phyloP scores from a whole-genome alignment of 2,797 vertebrate genomes.

The Lepilemur ruficaudatus region DNA sequence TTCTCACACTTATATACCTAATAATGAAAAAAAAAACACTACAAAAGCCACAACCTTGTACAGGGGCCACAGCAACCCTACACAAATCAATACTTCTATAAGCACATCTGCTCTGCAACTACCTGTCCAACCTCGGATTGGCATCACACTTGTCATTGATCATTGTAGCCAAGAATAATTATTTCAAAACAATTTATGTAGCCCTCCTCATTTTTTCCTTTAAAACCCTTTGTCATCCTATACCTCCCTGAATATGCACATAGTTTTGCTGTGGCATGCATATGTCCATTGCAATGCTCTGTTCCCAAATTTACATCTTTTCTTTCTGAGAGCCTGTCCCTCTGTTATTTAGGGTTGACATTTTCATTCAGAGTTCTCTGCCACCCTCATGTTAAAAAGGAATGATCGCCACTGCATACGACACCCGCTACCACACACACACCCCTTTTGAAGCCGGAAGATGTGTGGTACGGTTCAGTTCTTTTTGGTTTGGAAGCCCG shows the following conservation, averaged over 20 bases:
- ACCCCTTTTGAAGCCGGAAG: neutral
- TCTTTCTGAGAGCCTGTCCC: neutral
- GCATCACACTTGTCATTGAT: neutral
- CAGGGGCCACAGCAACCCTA: neutral
- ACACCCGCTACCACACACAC: fast-evolving
- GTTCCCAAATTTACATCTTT: neutral
- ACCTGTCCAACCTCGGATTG: neutral
- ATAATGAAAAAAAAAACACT: neutral
- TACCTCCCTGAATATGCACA: neutral
- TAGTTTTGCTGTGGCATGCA: neutral
- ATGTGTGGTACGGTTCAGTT: neutral
- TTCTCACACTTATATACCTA: neutral
- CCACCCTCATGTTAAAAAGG: neutral
- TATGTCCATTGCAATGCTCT: neutral
- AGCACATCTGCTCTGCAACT: neutral
- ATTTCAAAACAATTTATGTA: neutral
- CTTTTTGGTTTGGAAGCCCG: neutral
- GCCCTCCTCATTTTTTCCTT: neutral
- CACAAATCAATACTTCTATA: neutral
- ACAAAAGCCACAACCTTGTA: neutral
- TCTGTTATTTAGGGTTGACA: neutral
- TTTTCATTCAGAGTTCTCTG: neutral
- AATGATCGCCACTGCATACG: neutral
- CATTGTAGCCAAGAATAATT: neutral
- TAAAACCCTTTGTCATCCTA: neutral